These are phyloP conservation scores for Drosophila malerkotliana DNA, from an alignment of 1,140 invertebrate species.

Conservation along the genomic window DNA sequence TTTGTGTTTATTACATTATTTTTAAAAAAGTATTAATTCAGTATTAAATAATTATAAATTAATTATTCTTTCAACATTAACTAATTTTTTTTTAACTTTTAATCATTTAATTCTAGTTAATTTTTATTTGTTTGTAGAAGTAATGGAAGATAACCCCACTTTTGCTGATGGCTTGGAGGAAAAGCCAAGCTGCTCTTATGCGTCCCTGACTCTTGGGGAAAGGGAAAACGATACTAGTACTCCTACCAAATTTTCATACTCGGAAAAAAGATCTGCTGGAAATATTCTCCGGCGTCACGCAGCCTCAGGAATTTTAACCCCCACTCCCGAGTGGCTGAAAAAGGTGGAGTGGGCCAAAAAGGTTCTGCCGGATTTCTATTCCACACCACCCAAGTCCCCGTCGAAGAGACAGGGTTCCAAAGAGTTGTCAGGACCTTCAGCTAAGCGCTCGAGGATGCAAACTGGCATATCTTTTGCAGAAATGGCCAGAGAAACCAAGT, in stretches of 20 bases:
- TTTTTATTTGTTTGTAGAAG: neutral
- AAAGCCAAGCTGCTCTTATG: neutral
- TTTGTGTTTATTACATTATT: too few species aligned
- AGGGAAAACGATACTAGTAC: neutral
- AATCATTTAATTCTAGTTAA: too few species aligned
- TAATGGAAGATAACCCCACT: neutral
- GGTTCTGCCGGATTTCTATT: neutral
- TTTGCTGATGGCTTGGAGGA: neutral
- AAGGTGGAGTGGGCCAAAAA: neutral
- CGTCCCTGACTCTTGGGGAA: too few species aligned
- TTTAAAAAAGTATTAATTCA: too few species aligned
- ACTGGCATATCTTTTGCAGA: neutral
- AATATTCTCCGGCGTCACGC: neutral
- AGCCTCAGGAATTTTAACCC: neutral
- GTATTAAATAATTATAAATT: too few species aligned
- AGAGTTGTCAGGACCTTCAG: neutral
- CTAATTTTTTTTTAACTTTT: too few species aligned
- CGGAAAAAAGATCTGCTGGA: neutral
- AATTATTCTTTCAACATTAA: too few species aligned
- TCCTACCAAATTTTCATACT: neutral
- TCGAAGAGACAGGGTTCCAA: neutral
- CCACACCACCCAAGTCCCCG: neutral
- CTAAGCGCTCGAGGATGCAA: neutral
- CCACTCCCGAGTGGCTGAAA: neutral
- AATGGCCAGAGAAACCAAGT: neutral